Base-by-base conservation (phyloP, 23 tunicate species). In the Trididemnum clinides region DNA sequence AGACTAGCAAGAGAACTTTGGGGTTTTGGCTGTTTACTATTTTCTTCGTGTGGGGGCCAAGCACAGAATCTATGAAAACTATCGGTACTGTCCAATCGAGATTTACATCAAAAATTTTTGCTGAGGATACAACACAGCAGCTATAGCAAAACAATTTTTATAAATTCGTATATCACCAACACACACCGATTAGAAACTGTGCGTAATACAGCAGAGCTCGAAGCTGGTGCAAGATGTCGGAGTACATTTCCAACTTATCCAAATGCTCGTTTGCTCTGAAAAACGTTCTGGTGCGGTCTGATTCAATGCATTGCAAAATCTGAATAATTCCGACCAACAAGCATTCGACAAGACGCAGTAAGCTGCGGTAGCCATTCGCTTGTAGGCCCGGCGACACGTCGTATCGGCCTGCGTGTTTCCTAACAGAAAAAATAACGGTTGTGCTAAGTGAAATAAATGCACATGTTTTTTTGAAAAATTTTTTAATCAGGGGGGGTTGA, bases 331-430 rank as follows among this genome's bases (percentile, higher is more conserved):
- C 26, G 22, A 69, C 84, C 39, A 85, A 66, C 10, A 90, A 82
- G 0, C 86, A 75, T n/a, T 90, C 89, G 0, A 90, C 82, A 5
- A 90, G 6, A 20, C 80, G 83, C 15, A 90, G 64, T 20, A 90
- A 30, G 39, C 95, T 90, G 50, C 95, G 81, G 36, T 90, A 90
- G 0, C 95, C 95, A 85, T 90, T 90, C 1, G 89, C 95, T 80
- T 90, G 59, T 19, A 90, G 49, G 1, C 75, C 86, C 1, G 95
- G 95, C 4, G 71, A 58, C 2, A 82, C 82, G 34, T 90, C 95
- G 71, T 90, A 90, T 21, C 71, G 85, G 25, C 21, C 57, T 7
- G 89, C 95, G 34, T 77, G 28, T 33, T 62, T 38, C 10, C 93
- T 89, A 31, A 6, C 63, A 34, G 34, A 81, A 87, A 28, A 69